Evolutionary conservation across 2,797 vertebrate species (phyloP), one percentile per base, ranked within the genome.

Genomic region (Argya squamiceps): DNA sequence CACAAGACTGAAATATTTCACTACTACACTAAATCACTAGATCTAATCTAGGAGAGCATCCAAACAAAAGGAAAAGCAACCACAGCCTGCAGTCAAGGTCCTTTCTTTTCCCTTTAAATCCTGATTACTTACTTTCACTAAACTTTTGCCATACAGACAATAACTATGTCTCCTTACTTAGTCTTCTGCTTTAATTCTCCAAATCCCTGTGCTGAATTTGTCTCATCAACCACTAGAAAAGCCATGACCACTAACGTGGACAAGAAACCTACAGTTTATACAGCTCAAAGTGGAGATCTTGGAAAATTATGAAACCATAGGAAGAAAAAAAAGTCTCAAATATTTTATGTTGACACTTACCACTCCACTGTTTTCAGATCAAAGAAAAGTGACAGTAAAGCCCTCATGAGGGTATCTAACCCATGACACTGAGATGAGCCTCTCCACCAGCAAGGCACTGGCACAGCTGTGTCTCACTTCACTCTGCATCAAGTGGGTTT

Each of bases 361-460:
- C 15, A 39, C 41, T 86, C 21, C 47, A 64, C 30, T 77, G 63
- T 68, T 84, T 90, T 49, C 64, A 93, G 56, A 77, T 60, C 37
- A 82, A 82, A 93, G 68, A 44, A 85, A 94, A 91, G 52, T 5
- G 69, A 85, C 50, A 85, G 65, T 41, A 85, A 78, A 94, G 82
- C 62, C 73, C 37, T 71, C 39, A 12, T 0, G 3, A 86, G 11
- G 50, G 22, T 23, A 56, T 52, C 52, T 52, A 81, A 94, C 44
- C 83, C 85, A 41, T 14, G 21, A 74, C 6, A 14, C 24, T 6
- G 47, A 83, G 49, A 59, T 20, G 53, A 76, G 58, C 47, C 59
- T 55, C 21, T 81, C 43, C 41, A 64, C 44, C 73, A 85, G 82
- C n/a, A 79, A 37, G 34, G 43, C 39, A 27, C 26, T 7, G 47